Evolutionary conservation across 2,113 vertebrate species (phyloP).

Genomic region (Neodon shergylaensis): DNA sequence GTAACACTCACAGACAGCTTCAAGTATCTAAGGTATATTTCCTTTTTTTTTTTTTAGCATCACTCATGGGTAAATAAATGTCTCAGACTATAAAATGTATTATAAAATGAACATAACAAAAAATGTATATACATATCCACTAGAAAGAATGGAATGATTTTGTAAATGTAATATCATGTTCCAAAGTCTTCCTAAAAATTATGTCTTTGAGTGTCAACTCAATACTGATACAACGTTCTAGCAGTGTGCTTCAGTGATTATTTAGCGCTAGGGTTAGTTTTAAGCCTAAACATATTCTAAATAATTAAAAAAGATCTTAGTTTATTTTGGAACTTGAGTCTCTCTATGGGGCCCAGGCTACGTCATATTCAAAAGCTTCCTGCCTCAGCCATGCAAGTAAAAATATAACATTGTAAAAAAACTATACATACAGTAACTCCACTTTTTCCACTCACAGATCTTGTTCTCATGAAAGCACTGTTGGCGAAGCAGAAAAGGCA

Average conservation of each 20-base stretch:
- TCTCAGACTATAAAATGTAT: slow-evolving; percentile 11
- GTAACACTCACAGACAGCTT: not conserved
- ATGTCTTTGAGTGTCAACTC: not conserved
- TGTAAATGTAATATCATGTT: not conserved
- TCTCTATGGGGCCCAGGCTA: not conserved
- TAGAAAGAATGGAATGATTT: not conserved
- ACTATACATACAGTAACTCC: not conserved
- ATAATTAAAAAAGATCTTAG: not conserved
- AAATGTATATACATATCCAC: not conserved
- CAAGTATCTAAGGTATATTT: slow-evolving; percentile 56
- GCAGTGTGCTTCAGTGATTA: not conserved
- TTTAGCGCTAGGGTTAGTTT: not conserved
- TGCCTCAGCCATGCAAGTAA: not conserved
- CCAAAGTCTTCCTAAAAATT: slow-evolving; percentile 31
- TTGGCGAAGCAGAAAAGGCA: not conserved
- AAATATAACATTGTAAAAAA: not conserved
- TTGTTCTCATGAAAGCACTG: not conserved
- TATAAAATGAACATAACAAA: slow-evolving; percentile 5
- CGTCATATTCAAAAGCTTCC: not conserved
- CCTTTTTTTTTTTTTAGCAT: not conserved
- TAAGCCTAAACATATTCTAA: slow-evolving; percentile 7
- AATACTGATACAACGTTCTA: not conserved
- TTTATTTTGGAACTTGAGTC: not conserved
- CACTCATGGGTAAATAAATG: not conserved
- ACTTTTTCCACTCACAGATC: not conserved